Evolutionary conservation across 1,140 invertebrate species (phyloP), one percentile per base, ranked within the genome.

Genomic region (Luehdorfia chinensis): DNA sequence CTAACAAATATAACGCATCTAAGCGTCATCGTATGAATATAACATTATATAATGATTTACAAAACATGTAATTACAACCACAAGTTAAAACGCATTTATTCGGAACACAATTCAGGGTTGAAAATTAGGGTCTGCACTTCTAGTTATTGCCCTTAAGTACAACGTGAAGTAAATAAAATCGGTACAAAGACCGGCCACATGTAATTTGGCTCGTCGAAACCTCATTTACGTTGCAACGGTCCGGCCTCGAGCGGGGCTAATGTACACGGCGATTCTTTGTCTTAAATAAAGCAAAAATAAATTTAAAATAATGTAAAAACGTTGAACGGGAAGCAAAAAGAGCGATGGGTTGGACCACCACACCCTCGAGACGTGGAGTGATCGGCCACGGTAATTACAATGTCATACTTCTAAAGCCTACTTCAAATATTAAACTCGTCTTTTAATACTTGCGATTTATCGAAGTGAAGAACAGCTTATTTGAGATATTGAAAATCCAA

Each of bases 61-160:
- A n/a, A n/a, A n/a, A n/a, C n/a, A n/a, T n/a, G n/a, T n/a, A n/a
- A n/a, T n/a, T n/a, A n/a, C n/a, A n/a, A n/a, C n/a, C n/a, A n/a
- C n/a, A n/a, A n/a, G n/a, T n/a, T n/a, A n/a, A n/a, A n/a, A n/a
- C n/a, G n/a, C n/a, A n/a, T n/a, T 33, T 8, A 33, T 41, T 45
- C 27, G 13, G 18, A 45, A 63, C 66, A 66, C 50, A 33, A 60
- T 66, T 64, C 46, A 66, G 64, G 57, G 39, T 37, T 50, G 52
- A 46, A 74, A 77, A 81, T 79, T 66, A 74, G 75, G 66, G 80
- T 72, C 47, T 68, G 52, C 33, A 65, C 59, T 62, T 59, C 55
- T 81, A 75, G 73, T 83, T 81, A 85, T 85, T 75, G 68, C 77
- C 63, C 74, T 71, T 85, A 85, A 85, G 74, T 85, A 76, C 81